These are phyloP conservation scores for Trissonchulus sp. DNA, from an alignment of 2,888 invertebrate genomes.

Conservation along the genomic window DNA sequence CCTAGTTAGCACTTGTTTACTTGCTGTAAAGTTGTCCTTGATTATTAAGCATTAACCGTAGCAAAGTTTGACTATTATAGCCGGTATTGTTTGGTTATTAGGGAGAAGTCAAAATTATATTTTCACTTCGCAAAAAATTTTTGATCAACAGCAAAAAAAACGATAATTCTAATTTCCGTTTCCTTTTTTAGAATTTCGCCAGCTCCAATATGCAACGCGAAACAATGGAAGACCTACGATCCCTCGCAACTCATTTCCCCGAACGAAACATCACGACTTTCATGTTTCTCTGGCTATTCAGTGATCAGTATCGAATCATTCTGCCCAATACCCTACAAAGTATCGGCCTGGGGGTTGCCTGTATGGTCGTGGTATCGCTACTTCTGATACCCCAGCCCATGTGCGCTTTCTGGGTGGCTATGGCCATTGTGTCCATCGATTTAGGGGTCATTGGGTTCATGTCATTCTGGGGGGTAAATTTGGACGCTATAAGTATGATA, in stretches of 20 bases:
- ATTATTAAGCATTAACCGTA: no score
- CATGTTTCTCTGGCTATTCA: slow-evolving; percentile 52
- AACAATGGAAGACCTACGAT: slow-evolving; percentile 44
- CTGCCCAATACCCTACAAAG: slow-evolving; percentile 51
- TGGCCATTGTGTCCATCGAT: slow-evolving; percentile 88
- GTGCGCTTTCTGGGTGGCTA: slow-evolving; percentile 87
- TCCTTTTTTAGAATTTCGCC: no score
- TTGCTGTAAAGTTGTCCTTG: no score
- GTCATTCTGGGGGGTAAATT: slow-evolving; percentile 87
- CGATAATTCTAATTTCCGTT: no score
- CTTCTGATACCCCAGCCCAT: slow-evolving; percentile 84
- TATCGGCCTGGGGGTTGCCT: slow-evolving; percentile 54
- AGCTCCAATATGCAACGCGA: slow-evolving; percentile 47
- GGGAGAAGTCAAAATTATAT: no score
- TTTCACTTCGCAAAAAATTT: no score
- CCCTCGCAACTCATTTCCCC: slow-evolving; percentile 38
- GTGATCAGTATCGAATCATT: slow-evolving; percentile 50
- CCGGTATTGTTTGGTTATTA: no score
- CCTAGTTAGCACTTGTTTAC: no score
- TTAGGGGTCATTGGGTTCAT: slow-evolving; percentile 89
- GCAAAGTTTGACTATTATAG: no score
- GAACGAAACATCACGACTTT: slow-evolving; percentile 50
- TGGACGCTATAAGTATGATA: slow-evolving; percentile 78
- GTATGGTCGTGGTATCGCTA: slow-evolving; percentile 89
- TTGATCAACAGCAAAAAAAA: no score